Conservation (phyloP, 2,888 invertebrate species). For the Scaptomyza reducta region DNA sequence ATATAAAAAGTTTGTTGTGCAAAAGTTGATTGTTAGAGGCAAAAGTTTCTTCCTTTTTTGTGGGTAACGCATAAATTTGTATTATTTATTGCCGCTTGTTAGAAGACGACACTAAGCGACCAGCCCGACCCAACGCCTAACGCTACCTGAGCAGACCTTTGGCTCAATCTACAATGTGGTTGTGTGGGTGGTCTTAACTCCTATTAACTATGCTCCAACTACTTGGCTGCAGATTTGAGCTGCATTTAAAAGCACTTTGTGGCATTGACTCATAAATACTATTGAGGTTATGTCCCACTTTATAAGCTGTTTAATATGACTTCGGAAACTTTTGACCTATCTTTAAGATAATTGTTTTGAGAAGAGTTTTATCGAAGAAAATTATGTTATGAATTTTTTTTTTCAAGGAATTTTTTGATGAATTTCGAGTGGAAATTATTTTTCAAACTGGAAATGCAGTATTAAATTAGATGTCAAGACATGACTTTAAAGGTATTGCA, state of each 20-base stretch:
- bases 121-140: not conserved
- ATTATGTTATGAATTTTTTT: too few relatives aligned
- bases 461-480: too few relatives aligned
- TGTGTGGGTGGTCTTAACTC: not conserved
- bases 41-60: constrained; percentile 53
- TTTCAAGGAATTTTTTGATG: too few relatives aligned
- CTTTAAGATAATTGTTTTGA: too few relatives aligned
- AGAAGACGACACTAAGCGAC: constrained; percentile 9
- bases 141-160: not conserved
- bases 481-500: too few relatives aligned
- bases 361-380: too few relatives aligned
- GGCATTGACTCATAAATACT: constrained; percentile 15
- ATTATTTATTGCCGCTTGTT: constrained; percentile 64
- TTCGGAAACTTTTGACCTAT: too few relatives aligned
- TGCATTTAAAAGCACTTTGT: constrained; percentile 33
- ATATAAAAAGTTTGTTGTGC: constrained; percentile 47
- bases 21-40: constrained; percentile 59
- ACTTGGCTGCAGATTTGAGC: too few relatives aligned
- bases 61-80: constrained; percentile 70
- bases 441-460: too few relatives aligned
- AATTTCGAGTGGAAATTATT: too few relatives aligned
- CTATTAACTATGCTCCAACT: not conserved
- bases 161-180: not conserved
- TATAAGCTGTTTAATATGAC: too few relatives aligned
- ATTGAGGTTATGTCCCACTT: not conserved